Percentiles rank a stretch among this genome's conserved stretches.
Conservation (phyloP, 2,888 invertebrate genomes). For the Aquatica leii region DNA sequence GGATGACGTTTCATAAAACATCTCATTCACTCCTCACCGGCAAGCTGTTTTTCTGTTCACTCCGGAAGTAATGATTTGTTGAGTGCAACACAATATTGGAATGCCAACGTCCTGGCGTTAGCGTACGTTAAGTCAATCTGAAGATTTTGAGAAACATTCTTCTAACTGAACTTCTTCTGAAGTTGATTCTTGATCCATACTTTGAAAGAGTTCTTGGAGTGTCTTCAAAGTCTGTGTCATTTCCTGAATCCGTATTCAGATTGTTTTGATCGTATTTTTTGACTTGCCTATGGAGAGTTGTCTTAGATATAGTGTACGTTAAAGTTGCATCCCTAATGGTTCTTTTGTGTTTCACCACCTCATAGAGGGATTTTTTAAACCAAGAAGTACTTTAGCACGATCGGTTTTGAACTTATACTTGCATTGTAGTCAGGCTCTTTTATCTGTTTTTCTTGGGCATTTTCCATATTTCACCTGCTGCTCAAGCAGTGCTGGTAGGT, state of each 20-base stretch:
- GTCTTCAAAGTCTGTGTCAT: neutral
- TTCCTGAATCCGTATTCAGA: neutral
- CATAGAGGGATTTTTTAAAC: neutral
- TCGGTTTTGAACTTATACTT: neutral
- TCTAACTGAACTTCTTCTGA: neutral
- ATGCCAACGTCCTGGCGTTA: no score
- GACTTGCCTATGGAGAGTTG: neutral
- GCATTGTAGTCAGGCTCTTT: neutral
- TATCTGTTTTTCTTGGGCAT: no score
- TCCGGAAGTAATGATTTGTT: no score
- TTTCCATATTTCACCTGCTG: no score
- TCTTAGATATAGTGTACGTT: neutral
- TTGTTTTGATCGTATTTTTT: neutral
- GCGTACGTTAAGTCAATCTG: neutral
- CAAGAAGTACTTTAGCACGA: neutral
- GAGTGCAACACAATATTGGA: no score
- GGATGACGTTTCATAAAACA: no score
- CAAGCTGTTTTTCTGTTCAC: neutral
- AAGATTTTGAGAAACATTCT: neutral
- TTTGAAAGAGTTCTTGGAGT: neutral
- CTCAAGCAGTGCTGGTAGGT: no score
- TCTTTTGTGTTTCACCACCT: neutral
- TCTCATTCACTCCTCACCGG: neutral
- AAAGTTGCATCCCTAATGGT: neutral
- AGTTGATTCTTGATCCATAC: neutral